phyloP scores from a whole-genome alignment of 2,113 vertebrate genomes.

The human (Homo sapiens) region DNA sequence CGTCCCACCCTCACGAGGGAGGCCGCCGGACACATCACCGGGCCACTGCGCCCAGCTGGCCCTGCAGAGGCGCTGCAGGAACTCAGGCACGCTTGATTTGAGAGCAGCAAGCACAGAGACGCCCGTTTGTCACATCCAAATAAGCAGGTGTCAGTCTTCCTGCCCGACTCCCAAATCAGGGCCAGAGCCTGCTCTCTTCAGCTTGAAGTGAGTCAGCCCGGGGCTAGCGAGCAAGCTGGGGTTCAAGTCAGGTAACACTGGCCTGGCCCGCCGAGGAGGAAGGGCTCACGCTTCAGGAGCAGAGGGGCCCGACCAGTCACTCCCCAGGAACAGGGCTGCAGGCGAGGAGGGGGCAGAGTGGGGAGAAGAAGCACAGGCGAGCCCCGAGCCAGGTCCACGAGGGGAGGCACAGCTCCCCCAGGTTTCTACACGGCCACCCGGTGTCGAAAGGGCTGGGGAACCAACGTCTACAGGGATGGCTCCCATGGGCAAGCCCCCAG shows the following conservation, averaged over 20 bases:
- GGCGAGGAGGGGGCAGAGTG: background rate
- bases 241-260: constrained; percentile 53
- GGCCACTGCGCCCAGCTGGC: background rate
- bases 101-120: constrained; percentile 30
- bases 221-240: constrained; percentile 14
- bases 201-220: constrained; percentile 37
- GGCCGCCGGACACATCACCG: background rate
- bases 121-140: constrained; percentile 45
- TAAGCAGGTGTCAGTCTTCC: constrained; percentile 46
- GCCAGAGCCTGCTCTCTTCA: background rate
- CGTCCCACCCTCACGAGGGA: background rate
- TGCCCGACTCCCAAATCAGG: background rate
- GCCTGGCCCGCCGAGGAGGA: constrained; percentile 58
- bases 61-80: background rate
- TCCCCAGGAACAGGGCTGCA: background rate
- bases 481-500: background rate
- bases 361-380: too few relatives aligned
- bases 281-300: background rate
- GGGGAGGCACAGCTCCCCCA: too few relatives aligned
- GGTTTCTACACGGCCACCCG: background rate
- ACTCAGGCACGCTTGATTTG: constrained; percentile 22
- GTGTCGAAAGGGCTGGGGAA: background rate
- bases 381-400: too few relatives aligned
- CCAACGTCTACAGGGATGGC: background rate
- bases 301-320: background rate